Conservation (phyloP, 92 coral and sea anemone genomes). For the Epizoanthus illoricatus region DNA sequence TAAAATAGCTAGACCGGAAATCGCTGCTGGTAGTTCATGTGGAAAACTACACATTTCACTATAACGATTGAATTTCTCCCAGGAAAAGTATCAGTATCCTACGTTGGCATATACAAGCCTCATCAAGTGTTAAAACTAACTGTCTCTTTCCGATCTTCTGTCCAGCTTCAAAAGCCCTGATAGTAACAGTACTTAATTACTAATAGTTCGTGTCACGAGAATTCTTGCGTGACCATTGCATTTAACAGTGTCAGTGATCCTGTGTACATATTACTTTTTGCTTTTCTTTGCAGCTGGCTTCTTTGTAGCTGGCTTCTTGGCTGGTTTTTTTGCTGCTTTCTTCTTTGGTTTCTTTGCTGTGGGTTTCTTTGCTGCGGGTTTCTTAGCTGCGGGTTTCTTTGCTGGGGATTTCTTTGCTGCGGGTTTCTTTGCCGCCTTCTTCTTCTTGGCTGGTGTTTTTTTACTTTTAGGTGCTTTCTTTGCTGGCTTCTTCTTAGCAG, state of each 20-base stretch:
- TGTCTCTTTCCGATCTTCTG: background rate
- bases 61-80: too few species aligned
- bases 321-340: constrained; percentile 5
- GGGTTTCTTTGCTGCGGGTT: constrained; percentile 53
- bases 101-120: background rate
- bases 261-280: constrained; percentile 4
- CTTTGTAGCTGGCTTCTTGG: constrained; percentile 53
- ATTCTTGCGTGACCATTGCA: background rate
- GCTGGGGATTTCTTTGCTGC: constrained; percentile 49
- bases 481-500: constrained; percentile 28
- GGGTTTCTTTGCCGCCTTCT: constrained; percentile 41
- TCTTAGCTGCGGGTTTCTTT: constrained; percentile 22
- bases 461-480: constrained; percentile 21
- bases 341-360: constrained; percentile 49
- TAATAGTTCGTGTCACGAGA: too few species aligned
- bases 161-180: constrained; percentile 11
- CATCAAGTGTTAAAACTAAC: background rate
- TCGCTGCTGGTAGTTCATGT: background rate
- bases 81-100: too few species aligned
- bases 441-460: background rate
- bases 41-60: too few species aligned
- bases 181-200: background rate
- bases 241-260: background rate
- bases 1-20: constrained; percentile 1
- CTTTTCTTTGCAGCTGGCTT: constrained; percentile 41